Evolutionary conservation across 2,113 vertebrate species (phyloP).

Genomic region (Beaufortia kweichowensis): DNA sequence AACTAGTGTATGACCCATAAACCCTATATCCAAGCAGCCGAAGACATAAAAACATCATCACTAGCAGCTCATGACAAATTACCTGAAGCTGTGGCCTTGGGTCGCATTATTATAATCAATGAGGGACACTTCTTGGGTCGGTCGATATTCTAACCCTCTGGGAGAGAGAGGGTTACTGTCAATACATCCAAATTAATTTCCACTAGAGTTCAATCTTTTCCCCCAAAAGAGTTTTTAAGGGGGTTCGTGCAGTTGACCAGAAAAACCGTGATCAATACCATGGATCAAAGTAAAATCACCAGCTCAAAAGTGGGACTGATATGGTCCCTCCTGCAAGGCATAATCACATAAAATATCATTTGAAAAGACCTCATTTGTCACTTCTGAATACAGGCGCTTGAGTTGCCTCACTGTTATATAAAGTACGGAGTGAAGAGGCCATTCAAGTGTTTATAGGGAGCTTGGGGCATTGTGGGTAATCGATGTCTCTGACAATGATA

Average conservation of each 20-base stretch:
- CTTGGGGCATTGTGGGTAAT: background rate
- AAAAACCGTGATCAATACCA: conserved; percentile 31
- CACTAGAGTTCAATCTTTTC: conserved; percentile 12
- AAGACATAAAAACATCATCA: conserved; percentile 38
- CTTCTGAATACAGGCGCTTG: background rate
- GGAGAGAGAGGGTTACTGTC: conserved; percentile 50
- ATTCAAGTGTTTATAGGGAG: conserved; percentile 20
- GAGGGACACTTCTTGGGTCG: conserved; percentile 33
- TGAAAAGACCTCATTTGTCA: background rate
- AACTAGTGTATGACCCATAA: conserved; percentile 3
- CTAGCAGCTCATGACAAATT: conserved; percentile 54
- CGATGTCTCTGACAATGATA: conserved; percentile 10
- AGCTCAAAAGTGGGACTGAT: background rate
- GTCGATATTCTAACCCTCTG: conserved; percentile 38
- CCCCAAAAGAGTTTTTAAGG: conserved; percentile 9
- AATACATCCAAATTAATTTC: conserved; percentile 47
- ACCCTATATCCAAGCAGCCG: background rate
- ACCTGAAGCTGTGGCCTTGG: conserved; percentile 44
- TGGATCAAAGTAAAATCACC: conserved; percentile 26
- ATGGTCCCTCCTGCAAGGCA: background rate
- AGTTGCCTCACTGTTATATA: conserved; percentile 12
- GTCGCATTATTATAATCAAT: conserved; percentile 62
- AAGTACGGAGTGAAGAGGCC: background rate
- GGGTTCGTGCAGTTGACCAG: background rate
- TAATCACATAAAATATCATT: background rate